Evolutionary conservation across 2,888 invertebrate genomes (phyloP).

Genomic region (Heliconius charithonia): DNA sequence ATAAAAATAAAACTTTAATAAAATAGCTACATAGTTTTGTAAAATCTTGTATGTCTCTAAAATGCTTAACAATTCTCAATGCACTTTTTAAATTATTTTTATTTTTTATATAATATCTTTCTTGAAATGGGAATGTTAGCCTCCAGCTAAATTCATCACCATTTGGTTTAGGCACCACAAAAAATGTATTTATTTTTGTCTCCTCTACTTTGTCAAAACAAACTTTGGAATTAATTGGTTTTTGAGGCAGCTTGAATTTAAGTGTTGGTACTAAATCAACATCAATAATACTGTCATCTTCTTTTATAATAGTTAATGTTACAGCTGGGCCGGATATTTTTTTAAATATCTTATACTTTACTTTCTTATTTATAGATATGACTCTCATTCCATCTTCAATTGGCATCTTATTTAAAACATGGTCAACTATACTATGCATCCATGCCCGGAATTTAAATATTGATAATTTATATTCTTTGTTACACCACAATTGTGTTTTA

Average conservation of each 20-base stretch:
- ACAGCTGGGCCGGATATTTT: slow-evolving; percentile 67
- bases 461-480: slow-evolving; percentile 55
- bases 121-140: slow-evolving; percentile 67
- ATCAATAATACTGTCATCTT: slow-evolving; percentile 58
- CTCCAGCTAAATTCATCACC: slow-evolving; percentile 64
- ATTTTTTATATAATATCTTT: slow-evolving; percentile 57
- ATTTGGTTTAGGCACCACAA: slow-evolving; percentile 67
- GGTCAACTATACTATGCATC: slow-evolving; percentile 67
- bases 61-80: slow-evolving; percentile 62
- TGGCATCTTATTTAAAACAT: slow-evolving; percentile 57
- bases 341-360: slow-evolving; percentile 53
- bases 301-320: slow-evolving; percentile 57
- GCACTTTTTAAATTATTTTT: slow-evolving; percentile 64
- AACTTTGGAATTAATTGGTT: slow-evolving; percentile 55
- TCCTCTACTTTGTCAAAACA: slow-evolving; percentile 54
- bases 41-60: slow-evolving; percentile 66
- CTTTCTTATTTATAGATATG: slow-evolving; percentile 53
- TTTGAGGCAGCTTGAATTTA: slow-evolving; percentile 58
- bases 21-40: slow-evolving; percentile 66
- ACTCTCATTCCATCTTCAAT: slow-evolving; percentile 55
- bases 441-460: slow-evolving; percentile 60
- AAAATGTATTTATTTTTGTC: slow-evolving; percentile 56
- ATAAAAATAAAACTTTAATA: slow-evolving; percentile 68
- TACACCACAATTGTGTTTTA: slow-evolving; percentile 64
- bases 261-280: slow-evolving; percentile 69